These are phyloP conservation scores for Clavelina lepadiformis DNA, from an alignment of 23 tunicate genomes.

Conservation along the genomic window DNA sequence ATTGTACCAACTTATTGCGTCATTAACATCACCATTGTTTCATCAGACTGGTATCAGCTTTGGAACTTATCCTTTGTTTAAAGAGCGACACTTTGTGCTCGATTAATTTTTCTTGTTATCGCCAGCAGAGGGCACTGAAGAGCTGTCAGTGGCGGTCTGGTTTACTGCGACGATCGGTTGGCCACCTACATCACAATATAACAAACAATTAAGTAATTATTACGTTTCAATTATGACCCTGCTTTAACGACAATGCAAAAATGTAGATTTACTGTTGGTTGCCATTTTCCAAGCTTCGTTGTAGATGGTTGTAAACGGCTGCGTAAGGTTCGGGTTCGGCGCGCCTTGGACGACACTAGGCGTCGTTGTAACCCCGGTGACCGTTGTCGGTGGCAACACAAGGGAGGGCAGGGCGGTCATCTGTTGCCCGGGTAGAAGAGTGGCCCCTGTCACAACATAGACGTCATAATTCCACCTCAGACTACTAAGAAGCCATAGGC, in stretches of 20 bases:
- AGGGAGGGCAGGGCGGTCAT: conserved; percentile 65
- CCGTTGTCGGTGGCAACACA: conserved; percentile 60
- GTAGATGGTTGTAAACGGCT: conserved; percentile 87
- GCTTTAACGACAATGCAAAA: too few relatives aligned
- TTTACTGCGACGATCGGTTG: not conserved
- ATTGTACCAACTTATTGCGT: too few relatives aligned
- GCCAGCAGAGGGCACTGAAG: conserved; percentile 3
- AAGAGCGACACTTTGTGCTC: too few relatives aligned
- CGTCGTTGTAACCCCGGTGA: conserved; percentile 28
- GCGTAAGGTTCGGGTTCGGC: conserved; percentile 19
- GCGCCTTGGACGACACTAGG: conserved; percentile 22
- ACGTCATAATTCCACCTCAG: too few relatives aligned
- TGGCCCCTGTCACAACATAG: not conserved
- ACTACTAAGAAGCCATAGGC: too few relatives aligned
- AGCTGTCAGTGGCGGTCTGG: not conserved
- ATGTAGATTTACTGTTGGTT: conserved; percentile 57
- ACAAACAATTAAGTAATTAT: too few relatives aligned
- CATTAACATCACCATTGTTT: too few relatives aligned
- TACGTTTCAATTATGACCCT: too few relatives aligned
- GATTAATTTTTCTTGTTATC: too few relatives aligned
- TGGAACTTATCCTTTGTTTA: too few relatives aligned
- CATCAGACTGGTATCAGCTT: too few relatives aligned
- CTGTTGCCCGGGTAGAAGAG: conserved; percentile 15
- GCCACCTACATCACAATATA: not conserved
- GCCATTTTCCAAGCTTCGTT: conserved; percentile 93